A percentile compares a stretch with the other conserved stretches of the same genome.
phyloP scores from a whole-genome alignment of 2,113 vertebrate genomes.

The Gasterosteus aculeatus region DNA sequence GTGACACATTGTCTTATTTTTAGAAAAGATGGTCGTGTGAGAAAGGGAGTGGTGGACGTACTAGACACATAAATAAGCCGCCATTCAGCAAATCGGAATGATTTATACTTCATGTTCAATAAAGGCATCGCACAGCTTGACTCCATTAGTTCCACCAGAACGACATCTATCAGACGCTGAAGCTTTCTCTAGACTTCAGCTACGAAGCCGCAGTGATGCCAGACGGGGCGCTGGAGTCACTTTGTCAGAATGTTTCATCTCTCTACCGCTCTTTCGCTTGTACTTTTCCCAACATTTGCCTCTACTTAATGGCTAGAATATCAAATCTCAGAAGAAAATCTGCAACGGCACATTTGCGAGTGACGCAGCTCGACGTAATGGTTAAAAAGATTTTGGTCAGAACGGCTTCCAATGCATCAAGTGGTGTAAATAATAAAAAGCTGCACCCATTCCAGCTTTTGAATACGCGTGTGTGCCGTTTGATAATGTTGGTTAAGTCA shows the following conservation, averaged over 20 bases:
- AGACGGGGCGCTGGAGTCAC: conserved; percentile 41
- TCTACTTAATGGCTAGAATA: conserved; percentile 25
- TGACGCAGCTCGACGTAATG: conserved; percentile 52
- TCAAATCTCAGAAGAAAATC: conserved; percentile 31
- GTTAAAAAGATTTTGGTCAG: conserved; percentile 29
- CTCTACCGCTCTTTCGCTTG: conserved; percentile 29
- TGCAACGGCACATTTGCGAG: conserved; percentile 15
- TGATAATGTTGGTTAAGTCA: conserved; percentile 78
- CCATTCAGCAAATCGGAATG: conserved; percentile 62
- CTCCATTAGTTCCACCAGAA: conserved; percentile 72
- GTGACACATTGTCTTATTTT: conserved; percentile 48
- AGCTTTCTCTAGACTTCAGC: conserved; percentile 53
- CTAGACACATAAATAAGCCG: conserved; percentile 45
- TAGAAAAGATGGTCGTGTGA: conserved; percentile 26
- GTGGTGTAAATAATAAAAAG: conserved; percentile 48
- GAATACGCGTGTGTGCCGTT: conserved; percentile 59
- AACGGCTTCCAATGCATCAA: conserved; percentile 56
- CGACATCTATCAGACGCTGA: conserved; percentile 63
- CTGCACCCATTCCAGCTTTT: conserved; percentile 53
- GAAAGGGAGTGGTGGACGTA: conserved; percentile 38
- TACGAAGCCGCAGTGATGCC: conserved; percentile 53
- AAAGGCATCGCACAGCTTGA: conserved; percentile 69
- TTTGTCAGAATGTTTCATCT: conserved; percentile 60
- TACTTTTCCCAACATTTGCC: conserved; percentile 52
- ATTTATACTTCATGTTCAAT: conserved; percentile 67